Evolutionary conservation across 1,140 invertebrate genomes (phyloP).

Genomic region (Drosophila trapezifrons): DNA sequence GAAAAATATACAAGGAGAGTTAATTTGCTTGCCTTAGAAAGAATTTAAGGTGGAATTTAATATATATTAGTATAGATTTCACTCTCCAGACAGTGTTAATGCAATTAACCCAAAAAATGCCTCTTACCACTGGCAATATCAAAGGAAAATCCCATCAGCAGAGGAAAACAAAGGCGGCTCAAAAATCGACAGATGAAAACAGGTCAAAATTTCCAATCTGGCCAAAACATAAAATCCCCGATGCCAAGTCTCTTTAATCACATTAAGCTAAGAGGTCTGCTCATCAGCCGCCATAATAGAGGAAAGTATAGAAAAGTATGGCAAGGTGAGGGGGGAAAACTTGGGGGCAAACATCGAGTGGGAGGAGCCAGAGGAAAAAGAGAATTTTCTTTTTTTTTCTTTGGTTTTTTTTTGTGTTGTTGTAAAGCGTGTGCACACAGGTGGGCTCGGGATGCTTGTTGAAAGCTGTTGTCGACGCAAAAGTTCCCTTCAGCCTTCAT

Average conservation of each 20-base stretch:
- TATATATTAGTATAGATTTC: no score
- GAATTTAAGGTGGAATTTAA: not conserved
- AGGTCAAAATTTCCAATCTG: constrained; percentile 47
- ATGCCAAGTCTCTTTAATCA: constrained; percentile 44
- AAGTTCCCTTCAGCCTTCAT: constrained; percentile 41
- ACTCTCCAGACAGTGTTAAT: no score
- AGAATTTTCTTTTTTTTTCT: constrained; percentile 13
- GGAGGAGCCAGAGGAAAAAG: constrained; percentile 24
- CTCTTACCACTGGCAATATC: not conserved
- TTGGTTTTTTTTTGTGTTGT: constrained; percentile 20
- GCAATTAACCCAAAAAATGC: no score
- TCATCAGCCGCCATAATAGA: constrained; percentile 25
- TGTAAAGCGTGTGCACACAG: constrained; percentile 66
- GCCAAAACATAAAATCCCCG: constrained; percentile 34
- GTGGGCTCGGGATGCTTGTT: constrained; percentile 65
- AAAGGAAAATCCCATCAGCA: not conserved
- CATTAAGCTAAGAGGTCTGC: constrained; percentile 46
- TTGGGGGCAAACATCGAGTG: constrained; percentile 2
- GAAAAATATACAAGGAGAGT: not conserved
- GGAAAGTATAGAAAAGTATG: not conserved
- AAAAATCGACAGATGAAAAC: no score
- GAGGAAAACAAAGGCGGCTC: constrained; percentile 10
- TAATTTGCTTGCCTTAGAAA: not conserved
- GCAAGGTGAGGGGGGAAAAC: constrained; percentile 3
- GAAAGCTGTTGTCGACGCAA: constrained; percentile 71